Percentiles rank a stretch among this genome's conserved stretches.
phyloP scores from a whole-genome alignment of 2,113 vertebrate species.

The Gavia stellata region DNA sequence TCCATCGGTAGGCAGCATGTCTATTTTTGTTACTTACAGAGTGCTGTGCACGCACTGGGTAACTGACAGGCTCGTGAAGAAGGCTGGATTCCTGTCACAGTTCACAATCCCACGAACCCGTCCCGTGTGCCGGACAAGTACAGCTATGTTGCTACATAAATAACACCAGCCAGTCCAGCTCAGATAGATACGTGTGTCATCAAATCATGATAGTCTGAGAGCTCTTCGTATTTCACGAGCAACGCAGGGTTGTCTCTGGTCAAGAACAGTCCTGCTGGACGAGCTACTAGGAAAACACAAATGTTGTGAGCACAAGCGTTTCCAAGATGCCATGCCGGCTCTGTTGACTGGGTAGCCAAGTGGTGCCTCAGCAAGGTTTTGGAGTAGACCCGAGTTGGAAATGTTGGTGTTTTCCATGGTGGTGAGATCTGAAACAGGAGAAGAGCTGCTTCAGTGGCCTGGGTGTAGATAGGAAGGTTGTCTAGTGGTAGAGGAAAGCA shows the following conservation, averaged over 20 bases:
- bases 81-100: neutral
- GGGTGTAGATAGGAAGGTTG: neutral
- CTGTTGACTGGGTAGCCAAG: fast-evolving
- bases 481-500: neutral
- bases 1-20: neutral
- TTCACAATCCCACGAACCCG: neutral
- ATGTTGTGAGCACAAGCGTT: neutral
- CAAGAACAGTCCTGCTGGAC: neutral
- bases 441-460: neutral
- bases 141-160: neutral
- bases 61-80: neutral
- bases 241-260: neutral
- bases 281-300: neutral
- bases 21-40: neutral
- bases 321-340: fast-evolving
- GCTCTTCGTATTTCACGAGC: fast-evolving
- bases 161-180: neutral
- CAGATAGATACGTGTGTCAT: fast-evolving
- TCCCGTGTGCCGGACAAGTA: neutral
- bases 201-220: neutral
- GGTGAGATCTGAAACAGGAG: neutral
- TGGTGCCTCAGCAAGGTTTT: neutral
- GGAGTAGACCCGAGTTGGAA: neutral
- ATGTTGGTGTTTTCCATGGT: neutral
- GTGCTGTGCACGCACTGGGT: neutral